Evolutionary conservation across 2,797 vertebrate genomes (phyloP).

Genomic region (Amblyopsis hoosieri): DNA sequence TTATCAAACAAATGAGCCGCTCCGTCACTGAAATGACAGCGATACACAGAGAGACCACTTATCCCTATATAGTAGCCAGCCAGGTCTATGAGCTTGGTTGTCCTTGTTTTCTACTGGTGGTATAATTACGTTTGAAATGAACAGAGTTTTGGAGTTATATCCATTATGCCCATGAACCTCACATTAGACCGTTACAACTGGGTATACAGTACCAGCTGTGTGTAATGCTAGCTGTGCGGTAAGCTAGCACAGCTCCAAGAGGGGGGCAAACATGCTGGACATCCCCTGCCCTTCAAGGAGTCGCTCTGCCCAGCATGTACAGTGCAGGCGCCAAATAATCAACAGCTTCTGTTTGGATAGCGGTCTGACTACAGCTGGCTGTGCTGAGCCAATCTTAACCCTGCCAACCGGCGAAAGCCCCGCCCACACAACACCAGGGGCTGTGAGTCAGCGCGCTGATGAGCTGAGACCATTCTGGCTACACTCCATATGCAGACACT

Average conservation of each 20-base stretch:
- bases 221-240: not conserved
- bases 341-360: slow-evolving; percentile 30
- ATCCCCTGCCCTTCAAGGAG: slow-evolving; percentile 15
- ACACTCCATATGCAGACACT: slow-evolving; percentile 57
- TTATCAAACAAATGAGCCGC: slow-evolving; percentile 67
- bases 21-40: slow-evolving; percentile 54
- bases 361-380: slow-evolving; percentile 40
- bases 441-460: slow-evolving; percentile 51
- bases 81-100: too few relatives aligned
- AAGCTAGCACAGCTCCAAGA: not conserved
- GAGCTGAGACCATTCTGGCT: slow-evolving; percentile 51
- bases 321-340: slow-evolving; percentile 18
- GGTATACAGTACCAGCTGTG: not conserved
- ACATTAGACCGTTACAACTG: not conserved
- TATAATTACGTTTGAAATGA: too few relatives aligned
- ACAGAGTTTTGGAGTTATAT: too few relatives aligned
- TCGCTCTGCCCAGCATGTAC: slow-evolving; percentile 24
- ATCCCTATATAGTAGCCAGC: too few relatives aligned
- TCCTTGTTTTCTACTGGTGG: too few relatives aligned
- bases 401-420: slow-evolving; percentile 42
- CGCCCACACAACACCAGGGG: slow-evolving; percentile 50
- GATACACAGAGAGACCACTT: slow-evolving; percentile 24
- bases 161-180: too few relatives aligned
- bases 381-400: slow-evolving; percentile 42
- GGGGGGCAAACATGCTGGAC: slow-evolving; percentile 16